Evolutionary conservation across 2,888 invertebrate species (phyloP).

Genomic region (Phengaris alcon): DNA sequence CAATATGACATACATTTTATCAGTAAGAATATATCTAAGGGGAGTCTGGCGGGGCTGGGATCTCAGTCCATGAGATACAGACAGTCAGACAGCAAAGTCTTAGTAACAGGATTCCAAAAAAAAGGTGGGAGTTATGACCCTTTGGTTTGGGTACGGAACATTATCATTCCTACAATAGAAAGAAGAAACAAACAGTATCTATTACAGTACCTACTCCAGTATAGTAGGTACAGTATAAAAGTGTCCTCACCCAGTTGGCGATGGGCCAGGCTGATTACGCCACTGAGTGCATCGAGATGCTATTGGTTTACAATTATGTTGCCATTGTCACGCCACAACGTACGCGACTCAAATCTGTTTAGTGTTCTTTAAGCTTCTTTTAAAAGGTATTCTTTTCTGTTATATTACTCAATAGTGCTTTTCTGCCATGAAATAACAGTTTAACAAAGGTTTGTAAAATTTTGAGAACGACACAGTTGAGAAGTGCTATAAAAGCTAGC

Average conservation of each 20-base stretch:
- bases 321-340: conserved; percentile 8
- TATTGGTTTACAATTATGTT: conserved; percentile 16
- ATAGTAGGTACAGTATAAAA: neutral
- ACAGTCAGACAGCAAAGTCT: too few relatives aligned
- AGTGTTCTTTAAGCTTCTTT: neutral
- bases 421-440: neutral
- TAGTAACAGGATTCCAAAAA: too few relatives aligned
- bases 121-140: too few relatives aligned
- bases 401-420: too few relatives aligned
- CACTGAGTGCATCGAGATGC: conserved; percentile 13
- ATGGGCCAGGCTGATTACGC: neutral
- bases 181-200: neutral
- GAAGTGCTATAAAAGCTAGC: too few relatives aligned
- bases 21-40: too few relatives aligned
- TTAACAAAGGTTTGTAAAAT: too few relatives aligned
- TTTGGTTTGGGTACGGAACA: too few relatives aligned
- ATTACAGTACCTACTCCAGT: neutral
- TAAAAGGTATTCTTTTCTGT: neutral
- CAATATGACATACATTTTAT: too few relatives aligned
- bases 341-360: conserved; percentile 2
- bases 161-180: neutral
- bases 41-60: too few relatives aligned
- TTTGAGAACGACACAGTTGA: too few relatives aligned
- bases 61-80: too few relatives aligned
- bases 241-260: conserved; percentile 14